Percentiles rank a stretch among this genome's conserved stretches.
Evolutionary conservation across 1,140 invertebrate genomes (phyloP).

Genomic region (Cardiocondyla obscurior): DNA sequence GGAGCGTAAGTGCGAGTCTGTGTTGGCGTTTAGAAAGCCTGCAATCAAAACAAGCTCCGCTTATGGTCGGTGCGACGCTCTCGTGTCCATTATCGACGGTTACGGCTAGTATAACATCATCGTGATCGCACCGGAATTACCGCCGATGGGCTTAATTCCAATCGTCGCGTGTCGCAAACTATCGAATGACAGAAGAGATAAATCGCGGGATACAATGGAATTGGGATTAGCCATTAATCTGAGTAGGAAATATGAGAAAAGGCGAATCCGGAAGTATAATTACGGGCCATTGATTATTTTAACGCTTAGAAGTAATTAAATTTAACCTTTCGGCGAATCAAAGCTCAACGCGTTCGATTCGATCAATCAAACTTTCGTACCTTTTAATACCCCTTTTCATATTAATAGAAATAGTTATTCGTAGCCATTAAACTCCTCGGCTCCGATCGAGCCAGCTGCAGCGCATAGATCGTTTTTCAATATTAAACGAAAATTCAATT

Average conservation of each 20-base stretch:
- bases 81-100: background rate
- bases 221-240: background rate
- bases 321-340: no score
- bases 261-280: background rate
- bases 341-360: no score
- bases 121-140: constrained; percentile 52
- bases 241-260: background rate
- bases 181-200: constrained; percentile 21
- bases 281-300: background rate
- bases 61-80: constrained; percentile 56
- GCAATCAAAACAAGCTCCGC: constrained; percentile 77
- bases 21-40: constrained; percentile 95
- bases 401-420: background rate
- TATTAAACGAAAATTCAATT: background rate
- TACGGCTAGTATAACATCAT: constrained; percentile 45
- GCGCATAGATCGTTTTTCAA: background rate
- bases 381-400: background rate
- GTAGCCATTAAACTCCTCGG: background rate
- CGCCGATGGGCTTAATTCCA: constrained; percentile 28
- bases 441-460: background rate
- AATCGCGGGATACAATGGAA: constrained; percentile 1
- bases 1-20: constrained; percentile 91
- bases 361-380: no score
- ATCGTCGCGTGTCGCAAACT: background rate
- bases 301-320: background rate